Base-by-base conservation (phyloP, 2,888 invertebrate genomes). In the Polydrusus tereticollis region DNA sequence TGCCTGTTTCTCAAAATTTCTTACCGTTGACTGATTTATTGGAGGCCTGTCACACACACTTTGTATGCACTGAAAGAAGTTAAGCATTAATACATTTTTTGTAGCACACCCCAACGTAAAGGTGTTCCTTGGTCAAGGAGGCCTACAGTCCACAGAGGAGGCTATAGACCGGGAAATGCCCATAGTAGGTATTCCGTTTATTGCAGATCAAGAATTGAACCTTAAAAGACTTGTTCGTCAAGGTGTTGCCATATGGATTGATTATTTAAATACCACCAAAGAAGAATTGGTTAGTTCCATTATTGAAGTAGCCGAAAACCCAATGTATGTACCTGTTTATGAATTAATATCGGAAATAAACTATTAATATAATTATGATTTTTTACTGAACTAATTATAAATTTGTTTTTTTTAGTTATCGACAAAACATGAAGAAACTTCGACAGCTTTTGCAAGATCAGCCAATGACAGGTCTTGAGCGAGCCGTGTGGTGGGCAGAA, bases 61-160 rank as follows among this genome's bases (percentile, higher is more conserved):
- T n/a, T n/a, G n/a, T n/a, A n/a, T n/a, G n/a, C n/a, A n/a, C n/a
- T n/a, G n/a, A n/a, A n/a, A n/a, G n/a, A n/a, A n/a, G n/a, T n/a
- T n/a, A n/a, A n/a, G n/a, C n/a, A n/a, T n/a, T n/a, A n/a, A n/a
- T n/a, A n/a, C n/a, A n/a, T 33, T 33, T 47, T 36, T 47, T 65
- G 3, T 62, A 82, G 82, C 78, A 41, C 82, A 82, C 72, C 80
- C 80, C 5, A 81, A 82, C 60, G 73, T 81, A 1, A 82, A 80
- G 69, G 77, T 73, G 2, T 82, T 82, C 67, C 57, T 82, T n/a
- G 77, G 79, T 7, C 82, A 82, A 74, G 78, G 80, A 23, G 82
- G 82, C 8, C 71, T 81, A 18, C 82, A 82, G 57, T 82, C 81
- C 1, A 76, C 76, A n/a, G 81, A 82, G 72, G 82, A 82, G 71